Evolutionary conservation across 2,797 vertebrate genomes (phyloP).

Genomic region (Gymnopithys bicolor): DNA sequence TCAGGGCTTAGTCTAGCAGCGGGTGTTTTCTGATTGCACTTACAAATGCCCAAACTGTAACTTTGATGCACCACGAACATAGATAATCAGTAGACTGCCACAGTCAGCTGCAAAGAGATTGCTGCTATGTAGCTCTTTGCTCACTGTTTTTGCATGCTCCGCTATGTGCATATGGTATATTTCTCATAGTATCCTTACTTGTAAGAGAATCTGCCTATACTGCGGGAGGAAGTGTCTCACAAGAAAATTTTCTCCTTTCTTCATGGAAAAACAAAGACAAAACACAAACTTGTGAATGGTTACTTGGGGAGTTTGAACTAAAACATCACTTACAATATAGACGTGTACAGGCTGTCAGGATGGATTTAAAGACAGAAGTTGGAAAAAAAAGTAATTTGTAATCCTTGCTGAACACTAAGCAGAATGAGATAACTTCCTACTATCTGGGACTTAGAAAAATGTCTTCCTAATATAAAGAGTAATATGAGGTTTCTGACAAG

Average conservation of each 20-base stretch:
- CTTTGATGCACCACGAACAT: not conserved
- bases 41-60: not conserved
- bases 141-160: not conserved
- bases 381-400: not conserved
- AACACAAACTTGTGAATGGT: not conserved
- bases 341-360: not conserved
- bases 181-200: not conserved
- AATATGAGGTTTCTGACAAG: not conserved
- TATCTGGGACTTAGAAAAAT: not conserved
- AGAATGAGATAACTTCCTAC: not conserved
- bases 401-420: not conserved
- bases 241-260: not conserved
- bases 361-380: not conserved
- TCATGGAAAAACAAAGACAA: not conserved
- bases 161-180: not conserved
- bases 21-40: not conserved
- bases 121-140: not conserved
- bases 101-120: not conserved
- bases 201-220: not conserved
- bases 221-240: not conserved
- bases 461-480: not conserved
- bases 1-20: not conserved
- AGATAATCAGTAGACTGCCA: not conserved
- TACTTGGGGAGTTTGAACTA: not conserved
- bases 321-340: not conserved